Conservation (phyloP, 2,113 vertebrate species). For the Callionymus lyra region DNA sequence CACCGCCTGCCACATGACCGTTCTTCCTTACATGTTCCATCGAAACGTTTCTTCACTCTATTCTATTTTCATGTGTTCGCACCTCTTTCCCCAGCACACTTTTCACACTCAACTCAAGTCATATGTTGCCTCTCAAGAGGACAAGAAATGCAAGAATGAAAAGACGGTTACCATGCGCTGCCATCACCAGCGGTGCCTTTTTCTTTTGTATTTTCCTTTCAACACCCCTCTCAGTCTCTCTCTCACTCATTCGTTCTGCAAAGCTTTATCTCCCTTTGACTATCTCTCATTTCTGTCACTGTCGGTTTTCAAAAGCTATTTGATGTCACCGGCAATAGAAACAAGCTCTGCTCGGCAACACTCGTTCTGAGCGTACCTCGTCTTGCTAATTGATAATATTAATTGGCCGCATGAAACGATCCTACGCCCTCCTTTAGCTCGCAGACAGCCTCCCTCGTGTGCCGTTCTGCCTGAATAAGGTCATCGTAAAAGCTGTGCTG, state of each 20-base stretch:
- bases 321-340: conserved; percentile 4
- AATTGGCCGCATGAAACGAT: conserved; percentile 43
- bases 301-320: neutral
- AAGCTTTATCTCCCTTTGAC: too few species aligned
- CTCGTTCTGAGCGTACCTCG: conserved; percentile 27
- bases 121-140: conserved; percentile 15
- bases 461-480: conserved; percentile 29
- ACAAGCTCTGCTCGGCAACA: conserved; percentile 15
- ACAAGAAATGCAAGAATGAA: conserved; percentile 28
- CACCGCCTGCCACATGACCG: neutral
- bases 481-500: conserved; percentile 17
- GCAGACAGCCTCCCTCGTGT: conserved; percentile 17
- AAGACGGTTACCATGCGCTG: conserved; percentile 52
- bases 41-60: conserved; percentile 1
- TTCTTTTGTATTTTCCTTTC: conserved; percentile 6
- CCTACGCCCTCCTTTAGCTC: conserved; percentile 19
- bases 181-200: conserved; percentile 26
- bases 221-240: neutral
- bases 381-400: conserved; percentile 38
- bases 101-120: too few species aligned
- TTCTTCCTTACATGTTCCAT: neutral
- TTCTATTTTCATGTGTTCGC: neutral
- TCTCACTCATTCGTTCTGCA: too few species aligned
- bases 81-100: too few species aligned
- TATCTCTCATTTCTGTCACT: conserved; percentile 5